Percentiles rank a stretch among this genome's conserved stretches.
Evolutionary conservation across 2,113 vertebrate species (phyloP).

Genomic region (Recurvirostra avosetta): DNA sequence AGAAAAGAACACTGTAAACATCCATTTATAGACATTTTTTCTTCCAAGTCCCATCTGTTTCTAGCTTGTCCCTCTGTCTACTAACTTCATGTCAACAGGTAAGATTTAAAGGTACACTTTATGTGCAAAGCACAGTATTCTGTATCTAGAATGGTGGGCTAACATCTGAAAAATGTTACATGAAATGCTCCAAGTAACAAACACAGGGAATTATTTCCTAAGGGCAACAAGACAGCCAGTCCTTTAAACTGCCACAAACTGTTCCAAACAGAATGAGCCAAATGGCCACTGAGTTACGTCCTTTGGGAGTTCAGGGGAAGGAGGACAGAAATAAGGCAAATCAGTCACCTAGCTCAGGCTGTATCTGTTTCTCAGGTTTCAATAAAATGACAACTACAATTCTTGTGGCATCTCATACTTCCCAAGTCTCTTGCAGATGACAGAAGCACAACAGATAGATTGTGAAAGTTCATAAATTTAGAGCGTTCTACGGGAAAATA

Average conservation of each 20-base stretch:
- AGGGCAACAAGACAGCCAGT: neutral
- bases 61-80: neutral
- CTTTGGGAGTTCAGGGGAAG: neutral
- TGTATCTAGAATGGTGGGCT: neutral
- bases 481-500: rapidly evolving
- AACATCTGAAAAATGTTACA: neutral
- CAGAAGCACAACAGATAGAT: neutral
- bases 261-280: neutral
- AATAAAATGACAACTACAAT: neutral
- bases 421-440: neutral
- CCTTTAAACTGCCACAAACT: neutral
- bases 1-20: neutral
- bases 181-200: neutral
- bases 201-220: neutral
- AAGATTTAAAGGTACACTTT: neutral
- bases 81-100: neutral
- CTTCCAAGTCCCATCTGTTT: neutral
- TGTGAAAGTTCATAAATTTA: neutral
- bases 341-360: neutral
- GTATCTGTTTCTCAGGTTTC: neutral
- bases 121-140: neutral
- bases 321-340: neutral
- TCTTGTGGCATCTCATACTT: neutral
- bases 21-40: neutral
- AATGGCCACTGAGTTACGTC: neutral